Percentiles rank a stretch among this genome's conserved stretches.
These are phyloP conservation scores for Epinotia bilunana DNA, from an alignment of 2,888 invertebrate species.

Conservation along the genomic window DNA sequence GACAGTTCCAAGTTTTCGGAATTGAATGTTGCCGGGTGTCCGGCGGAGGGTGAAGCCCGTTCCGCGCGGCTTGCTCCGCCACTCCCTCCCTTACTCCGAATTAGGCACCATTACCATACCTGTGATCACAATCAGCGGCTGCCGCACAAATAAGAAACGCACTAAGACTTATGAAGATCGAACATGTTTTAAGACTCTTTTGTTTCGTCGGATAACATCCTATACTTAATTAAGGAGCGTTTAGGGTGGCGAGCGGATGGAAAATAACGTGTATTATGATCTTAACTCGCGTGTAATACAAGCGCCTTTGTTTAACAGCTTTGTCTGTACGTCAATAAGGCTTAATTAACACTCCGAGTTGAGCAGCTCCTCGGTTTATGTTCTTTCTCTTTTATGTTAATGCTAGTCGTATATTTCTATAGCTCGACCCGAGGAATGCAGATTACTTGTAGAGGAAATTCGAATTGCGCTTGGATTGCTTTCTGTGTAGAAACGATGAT, in stretches of 20 bases:
- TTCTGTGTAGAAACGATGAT: constrained; percentile 26
- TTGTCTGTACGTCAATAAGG: constrained; percentile 54
- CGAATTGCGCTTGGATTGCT: constrained; percentile 51
- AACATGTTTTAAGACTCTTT: constrained; percentile 23
- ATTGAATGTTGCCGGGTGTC: constrained; percentile 46
- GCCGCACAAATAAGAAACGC: constrained; percentile 53
- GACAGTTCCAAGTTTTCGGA: constrained; percentile 31
- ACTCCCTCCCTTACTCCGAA: constrained; percentile 68
- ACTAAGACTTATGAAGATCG: constrained; percentile 22
- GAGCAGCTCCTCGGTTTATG: constrained; percentile 51
- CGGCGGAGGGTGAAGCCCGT: constrained; percentile 56
- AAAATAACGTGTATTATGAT: constrained; percentile 48
- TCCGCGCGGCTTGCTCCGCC: constrained; percentile 62
- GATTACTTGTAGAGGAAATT: constrained; percentile 54
- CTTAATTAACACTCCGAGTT: constrained; percentile 57
- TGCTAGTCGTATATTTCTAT: constrained; percentile 53
- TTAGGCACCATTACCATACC: constrained; percentile 69
- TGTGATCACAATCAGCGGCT: constrained; percentile 70
- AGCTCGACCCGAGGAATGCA: constrained; percentile 53
- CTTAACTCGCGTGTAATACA: constrained; percentile 20
- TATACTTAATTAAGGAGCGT: constrained; percentile 69
- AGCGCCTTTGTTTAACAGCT: constrained; percentile 23
- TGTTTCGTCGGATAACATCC: constrained; percentile 8
- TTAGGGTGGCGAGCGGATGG: constrained; percentile 70
- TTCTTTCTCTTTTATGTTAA: constrained; percentile 57